Conservation (phyloP, 1,140 invertebrate genomes). For the Drosophila kepulauana region DNA sequence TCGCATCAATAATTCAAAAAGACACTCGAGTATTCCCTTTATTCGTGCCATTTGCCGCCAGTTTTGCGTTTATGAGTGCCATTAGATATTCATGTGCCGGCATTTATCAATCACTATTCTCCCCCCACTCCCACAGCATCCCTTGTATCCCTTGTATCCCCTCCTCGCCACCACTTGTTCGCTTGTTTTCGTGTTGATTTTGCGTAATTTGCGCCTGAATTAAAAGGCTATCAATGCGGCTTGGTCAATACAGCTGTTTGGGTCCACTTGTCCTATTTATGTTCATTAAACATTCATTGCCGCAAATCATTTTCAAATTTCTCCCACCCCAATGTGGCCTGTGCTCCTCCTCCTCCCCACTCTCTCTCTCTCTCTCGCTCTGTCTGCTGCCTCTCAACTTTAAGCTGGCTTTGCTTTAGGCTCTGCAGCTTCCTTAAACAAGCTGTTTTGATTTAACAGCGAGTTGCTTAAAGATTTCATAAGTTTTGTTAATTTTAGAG, state of each 20-base stretch:
- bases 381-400: not conserved
- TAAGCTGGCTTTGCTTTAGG: not conserved
- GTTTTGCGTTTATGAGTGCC: slow-evolving; percentile 38
- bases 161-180: not conserved
- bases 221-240: slow-evolving; percentile 72
- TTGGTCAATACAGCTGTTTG: slow-evolving; percentile 29
- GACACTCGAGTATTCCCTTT: slow-evolving; percentile 75
- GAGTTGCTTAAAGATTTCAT: not conserved
- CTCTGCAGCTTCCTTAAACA: not conserved
- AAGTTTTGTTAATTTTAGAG: not conserved
- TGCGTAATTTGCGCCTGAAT: slow-evolving; percentile 77
- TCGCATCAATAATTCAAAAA: slow-evolving; percentile 77
- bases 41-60: slow-evolving; percentile 10
- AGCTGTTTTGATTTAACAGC: not conserved
- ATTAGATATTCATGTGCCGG: slow-evolving; percentile 75
- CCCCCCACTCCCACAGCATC: not conserved
- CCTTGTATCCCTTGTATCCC: not conserved
- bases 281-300: slow-evolving; percentile 74
- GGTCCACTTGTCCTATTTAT: slow-evolving; percentile 68
- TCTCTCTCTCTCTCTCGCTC: not conserved
- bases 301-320: slow-evolving; percentile 65
- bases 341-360: too few species aligned
- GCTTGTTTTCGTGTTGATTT: slow-evolving; percentile 71
- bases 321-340: not conserved
- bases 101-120: slow-evolving; percentile 69